A percentile compares a stretch with the other conserved stretches of the same genome.
Evolutionary conservation across 2,888 invertebrate genomes (phyloP).

Genomic region (Drosophila nigritarsus): DNA sequence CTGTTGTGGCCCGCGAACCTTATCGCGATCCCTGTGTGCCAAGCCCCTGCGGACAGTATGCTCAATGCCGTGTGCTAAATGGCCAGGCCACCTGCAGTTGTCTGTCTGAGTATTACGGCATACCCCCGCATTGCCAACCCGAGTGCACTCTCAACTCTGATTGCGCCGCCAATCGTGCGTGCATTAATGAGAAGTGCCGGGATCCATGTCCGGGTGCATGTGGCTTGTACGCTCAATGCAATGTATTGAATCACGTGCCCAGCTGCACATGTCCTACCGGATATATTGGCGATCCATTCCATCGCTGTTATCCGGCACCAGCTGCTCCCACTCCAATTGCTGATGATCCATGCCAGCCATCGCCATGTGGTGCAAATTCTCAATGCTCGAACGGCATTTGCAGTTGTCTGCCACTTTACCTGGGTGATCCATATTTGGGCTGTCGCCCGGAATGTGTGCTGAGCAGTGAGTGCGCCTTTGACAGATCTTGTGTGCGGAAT

Average conservation of each 20-base stretch:
- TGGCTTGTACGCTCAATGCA: conserved; percentile 89
- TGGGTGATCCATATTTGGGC: conserved; percentile 88
- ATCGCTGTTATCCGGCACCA: conserved; percentile 86
- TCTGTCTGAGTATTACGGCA: conserved; percentile 87
- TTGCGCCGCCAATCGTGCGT: conserved; percentile 89
- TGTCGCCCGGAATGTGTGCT: conserved; percentile 91
- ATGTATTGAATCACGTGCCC: conserved; percentile 90
- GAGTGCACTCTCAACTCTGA: conserved; percentile 90
- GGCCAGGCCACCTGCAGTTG: conserved; percentile 88
- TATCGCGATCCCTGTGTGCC: conserved; percentile 87
- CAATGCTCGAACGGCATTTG: conserved; percentile 89
- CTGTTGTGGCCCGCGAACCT: conserved; percentile 53
- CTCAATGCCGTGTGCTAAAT: conserved; percentile 88
- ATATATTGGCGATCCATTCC: conserved; percentile 89
- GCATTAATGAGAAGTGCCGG: conserved; percentile 89
- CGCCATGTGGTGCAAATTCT: conserved; percentile 89
- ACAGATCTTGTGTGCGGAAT: conserved; percentile 89
- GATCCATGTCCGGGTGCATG: conserved; percentile 91
- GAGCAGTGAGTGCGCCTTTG: conserved; percentile 89
- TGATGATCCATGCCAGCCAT: conserved; percentile 88
- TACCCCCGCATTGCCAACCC: conserved; percentile 89
- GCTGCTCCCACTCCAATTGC: conserved; percentile 54
- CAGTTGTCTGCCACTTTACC: conserved; percentile 89
- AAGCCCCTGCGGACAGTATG: conserved; percentile 90
- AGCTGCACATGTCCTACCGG: conserved; percentile 89